Base-by-base conservation (phyloP, 2,113 vertebrate genomes). In the Myocastor coypus region DNA sequence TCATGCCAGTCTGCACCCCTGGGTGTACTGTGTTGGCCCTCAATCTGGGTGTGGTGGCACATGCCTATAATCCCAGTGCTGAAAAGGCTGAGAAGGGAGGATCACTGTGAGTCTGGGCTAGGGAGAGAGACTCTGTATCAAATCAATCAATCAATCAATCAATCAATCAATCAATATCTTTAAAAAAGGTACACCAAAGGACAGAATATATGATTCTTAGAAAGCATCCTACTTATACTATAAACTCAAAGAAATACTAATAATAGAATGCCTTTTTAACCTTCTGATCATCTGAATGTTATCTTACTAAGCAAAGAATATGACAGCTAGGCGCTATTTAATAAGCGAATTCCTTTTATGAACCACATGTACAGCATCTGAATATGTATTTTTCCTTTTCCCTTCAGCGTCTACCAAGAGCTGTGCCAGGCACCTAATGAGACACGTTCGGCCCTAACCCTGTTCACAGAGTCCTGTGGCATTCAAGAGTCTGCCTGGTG, bases 261-360 rank as follows among this genome's bases (percentile, higher is more conserved):
- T 63, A 91, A 17, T 75, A 73, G 22, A 91, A 78, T 66, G 22
- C 3, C 26, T 82, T 92, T 78, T 68, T 68, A 81, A 24, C 55
- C 22, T 42, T 73, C 57, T 90, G 50, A 46, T 73, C 91, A 95
- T 89, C 52, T 46, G 16, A 92, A 52, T 57, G 83, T 75, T 75
- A 46, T 89, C 26, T 66, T 69, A 81, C 82, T 66, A 71, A 52
- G 10, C 30, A 68, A 89, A 92, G 7, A 61, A 22, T 77, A 20
- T 28, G 52, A 69, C 40, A 9, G 8, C 32, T 55, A 64, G 10
- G 34, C 78, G 59, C 22, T 91, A 16, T 90, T 42, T 7, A 80
- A 87, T 66, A 46, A 71, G 68, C 3, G 34, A 32, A 86, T 59
- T 68, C 28, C 6, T 64, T 93, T 92, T 28, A 50, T 30, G 37